Conservation (phyloP, 2,113 vertebrate species). For the Puntigrus tetrazona region DNA sequence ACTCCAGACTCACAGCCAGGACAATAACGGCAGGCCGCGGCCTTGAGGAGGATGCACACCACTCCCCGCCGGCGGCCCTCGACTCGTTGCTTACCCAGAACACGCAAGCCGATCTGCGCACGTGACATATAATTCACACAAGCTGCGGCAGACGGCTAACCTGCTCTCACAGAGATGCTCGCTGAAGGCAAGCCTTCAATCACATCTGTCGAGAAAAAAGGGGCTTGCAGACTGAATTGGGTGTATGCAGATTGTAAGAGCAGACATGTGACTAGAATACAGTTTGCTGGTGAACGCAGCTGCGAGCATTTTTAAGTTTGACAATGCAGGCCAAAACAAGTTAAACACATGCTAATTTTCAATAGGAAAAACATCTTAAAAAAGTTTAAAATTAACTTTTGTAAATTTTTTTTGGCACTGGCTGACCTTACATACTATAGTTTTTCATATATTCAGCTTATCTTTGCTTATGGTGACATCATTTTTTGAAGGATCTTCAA, state of each 20-base stretch:
- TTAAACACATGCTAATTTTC: background rate
- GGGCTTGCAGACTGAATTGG: slow-evolving; percentile 40
- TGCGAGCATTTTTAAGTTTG: background rate
- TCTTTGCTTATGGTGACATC: background rate
- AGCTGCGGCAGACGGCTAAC: background rate
- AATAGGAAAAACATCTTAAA: background rate
- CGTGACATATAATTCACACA: slow-evolving; percentile 30
- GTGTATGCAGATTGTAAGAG: slow-evolving; percentile 58
- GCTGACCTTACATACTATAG: background rate
- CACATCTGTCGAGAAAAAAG: background rate
- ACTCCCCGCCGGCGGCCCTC: slow-evolving; percentile 44
- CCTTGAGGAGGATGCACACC: slow-evolving; percentile 61
- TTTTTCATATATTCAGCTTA: background rate
- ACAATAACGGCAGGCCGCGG: slow-evolving; percentile 61
- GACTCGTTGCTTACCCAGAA: slow-evolving; percentile 55
- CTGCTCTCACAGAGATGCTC: background rate
- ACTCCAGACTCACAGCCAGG: slow-evolving; percentile 8
- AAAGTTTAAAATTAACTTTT: background rate
- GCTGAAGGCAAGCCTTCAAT: slow-evolving; percentile 23
- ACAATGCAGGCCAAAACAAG: background rate
- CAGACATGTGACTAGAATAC: slow-evolving; percentile 50
- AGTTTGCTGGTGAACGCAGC: background rate
- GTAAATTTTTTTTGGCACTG: background rate
- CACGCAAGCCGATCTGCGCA: background rate
- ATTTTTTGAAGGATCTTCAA: background rate